Base-by-base conservation (phyloP, 2,113 vertebrate species). In the Melozone crissalis region DNA sequence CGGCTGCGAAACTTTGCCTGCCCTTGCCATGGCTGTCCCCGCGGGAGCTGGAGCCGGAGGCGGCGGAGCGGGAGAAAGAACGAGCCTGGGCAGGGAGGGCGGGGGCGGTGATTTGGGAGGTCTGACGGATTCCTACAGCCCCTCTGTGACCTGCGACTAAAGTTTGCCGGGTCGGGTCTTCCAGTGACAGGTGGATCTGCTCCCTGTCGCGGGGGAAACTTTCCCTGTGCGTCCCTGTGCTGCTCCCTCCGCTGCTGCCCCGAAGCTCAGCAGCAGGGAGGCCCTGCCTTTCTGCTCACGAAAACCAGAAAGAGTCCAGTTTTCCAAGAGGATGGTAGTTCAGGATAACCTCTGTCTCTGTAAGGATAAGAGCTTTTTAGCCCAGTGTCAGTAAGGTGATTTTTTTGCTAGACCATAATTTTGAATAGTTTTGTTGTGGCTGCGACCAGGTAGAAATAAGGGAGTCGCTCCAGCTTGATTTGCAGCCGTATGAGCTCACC, bases 231-330 rank as follows among this genome's bases (percentile, higher is more conserved):
- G 21, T n/a, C 33, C 44, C 80, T 10, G 17, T 13, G 23, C 27
- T 12, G 26, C 35, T 47, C 6, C 18, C 27, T 5, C 44, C 28
- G 39, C 4, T 7, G 0, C 8, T 61, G 61, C 31, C 85, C 82
- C 47, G 2, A 13, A 51, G 66, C 59, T 37, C 55, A 2, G 61
- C 54, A 5, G 7, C 2, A 13, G n/a, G 24, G 43, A 46, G 75
- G 79, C 44, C 46, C 54, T 31, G 63, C 51, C 49, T 12, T 12
- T 43, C 71, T 22, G 19, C 27, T 10, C 27, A 7, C 31, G 7
- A 2, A 22, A 47, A 11, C 16, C 19, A 0, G 22, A 9, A 5
- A 49, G 37, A 4, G 51, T 14, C 46, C 3, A 5, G 3, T 35
- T 37, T 66, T n/a, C 63, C 55, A 26, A 7, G 35, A 31, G 83